phyloP scores from a whole-genome alignment of 2,888 invertebrate genomes.

The Boloria euphrosyne region DNA sequence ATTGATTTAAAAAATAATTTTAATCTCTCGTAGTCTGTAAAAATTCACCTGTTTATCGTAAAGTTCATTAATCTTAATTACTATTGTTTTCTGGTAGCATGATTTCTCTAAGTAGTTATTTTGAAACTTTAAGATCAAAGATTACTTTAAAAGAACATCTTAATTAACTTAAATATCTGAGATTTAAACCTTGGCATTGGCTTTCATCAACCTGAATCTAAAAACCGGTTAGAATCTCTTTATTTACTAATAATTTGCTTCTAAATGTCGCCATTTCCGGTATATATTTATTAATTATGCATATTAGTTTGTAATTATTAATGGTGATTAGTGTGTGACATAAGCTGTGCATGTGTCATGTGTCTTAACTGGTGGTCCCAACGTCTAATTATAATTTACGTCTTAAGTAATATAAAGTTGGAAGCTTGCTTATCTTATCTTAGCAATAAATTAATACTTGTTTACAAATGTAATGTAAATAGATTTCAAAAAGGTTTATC shows the following conservation, averaged over 20 bases:
- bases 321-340: conserved; percentile 13
- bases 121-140: background rate
- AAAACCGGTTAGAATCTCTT: conserved; percentile 31
- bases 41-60: too few relatives aligned
- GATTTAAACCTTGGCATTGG: conserved; percentile 59
- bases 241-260: conserved; percentile 30
- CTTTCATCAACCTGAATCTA: conserved; percentile 41
- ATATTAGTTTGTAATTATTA: conserved; percentile 14
- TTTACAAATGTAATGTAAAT: too few relatives aligned
- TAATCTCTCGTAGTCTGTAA: too few relatives aligned
- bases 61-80: background rate
- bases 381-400: background rate
- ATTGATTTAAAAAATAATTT: too few relatives aligned
- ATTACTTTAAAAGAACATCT: background rate
- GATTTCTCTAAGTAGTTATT: background rate
- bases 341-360: conserved; percentile 11
- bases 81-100: too few relatives aligned
- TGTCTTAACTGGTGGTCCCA: conserved; percentile 5
- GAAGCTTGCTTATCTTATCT: background rate
- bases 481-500: background rate
- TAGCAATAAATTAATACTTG: background rate
- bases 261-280: conserved; percentile 32
- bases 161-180: conserved; percentile 22
- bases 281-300: conserved; percentile 2
- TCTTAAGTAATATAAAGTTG: conserved; percentile 1